Base-by-base conservation (phyloP, 2,113 vertebrate genomes). In the Xyrauchen texanus region DNA sequence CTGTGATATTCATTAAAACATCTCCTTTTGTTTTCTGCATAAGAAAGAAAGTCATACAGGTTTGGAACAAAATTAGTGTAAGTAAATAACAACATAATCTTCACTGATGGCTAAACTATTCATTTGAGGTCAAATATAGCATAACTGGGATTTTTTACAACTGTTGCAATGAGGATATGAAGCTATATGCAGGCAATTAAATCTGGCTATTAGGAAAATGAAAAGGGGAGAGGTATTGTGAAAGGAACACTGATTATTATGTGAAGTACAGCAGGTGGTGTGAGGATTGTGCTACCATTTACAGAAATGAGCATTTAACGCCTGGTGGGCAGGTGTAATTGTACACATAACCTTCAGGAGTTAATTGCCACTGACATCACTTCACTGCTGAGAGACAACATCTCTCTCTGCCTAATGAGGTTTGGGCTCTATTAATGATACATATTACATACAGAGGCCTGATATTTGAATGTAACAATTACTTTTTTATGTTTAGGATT, bases 161-260 rank as follows among this genome's bases (percentile, higher is more conserved):
- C 42, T 58, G 21, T 60, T 42, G 44, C 46, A 34, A 34, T 34
- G 21, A 34, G 21, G 21, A 34, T 11, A 46, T 47, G 10, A 60
- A 46, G 34, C 69, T 72, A 7, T 60, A 4, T 46, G 69, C 55
- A 46, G 69, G 53, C 60, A 73, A 73, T 73, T 73, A 73, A 60
- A 45, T 10, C 42, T 47, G 70, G n/a, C 70, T 73, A 73, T 73
- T 61, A 73, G 70, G 61, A 61, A 21, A 61, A 73, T 61, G 44
- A 73, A 44, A 73, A 61, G 55, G 44, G 57, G 53, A 57, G 42
- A 73, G 70, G 55, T 73, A 44, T 60, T 73, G 69, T 60, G 21
- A 34, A 61, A 61, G 70, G 44, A 47, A 73, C 70, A 73, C 42
- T 73, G 70, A 73, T 73, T 61, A 73, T 73, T 55, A 60, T 73